A percentile compares a stretch with the other conserved stretches of the same genome.
phyloP scores from a whole-genome alignment of 23 tunicate species.

The Phallusia fumigata region DNA sequence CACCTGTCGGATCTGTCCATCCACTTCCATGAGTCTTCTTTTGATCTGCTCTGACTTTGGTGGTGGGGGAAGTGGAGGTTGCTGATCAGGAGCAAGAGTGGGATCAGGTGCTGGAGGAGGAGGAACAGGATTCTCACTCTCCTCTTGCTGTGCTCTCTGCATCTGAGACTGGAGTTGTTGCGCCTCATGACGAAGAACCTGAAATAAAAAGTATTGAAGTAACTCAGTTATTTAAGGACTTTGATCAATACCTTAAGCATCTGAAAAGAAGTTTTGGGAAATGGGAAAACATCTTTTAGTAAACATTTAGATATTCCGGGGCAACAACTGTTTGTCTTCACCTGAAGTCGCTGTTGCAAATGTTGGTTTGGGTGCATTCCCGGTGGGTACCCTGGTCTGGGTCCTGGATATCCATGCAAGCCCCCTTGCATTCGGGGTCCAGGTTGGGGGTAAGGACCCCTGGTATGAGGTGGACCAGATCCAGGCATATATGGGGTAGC shows the following conservation, averaged over 20 bases:
- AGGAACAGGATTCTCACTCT: constrained; percentile 22
- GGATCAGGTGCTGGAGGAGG: constrained; percentile 3
- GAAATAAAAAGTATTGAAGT: not conserved
- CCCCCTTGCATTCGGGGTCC: constrained; percentile 45
- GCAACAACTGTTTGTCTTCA: not conserved
- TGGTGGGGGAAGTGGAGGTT: constrained; percentile 23
- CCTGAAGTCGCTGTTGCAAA: constrained; percentile 63
- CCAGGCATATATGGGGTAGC: constrained; percentile 33
- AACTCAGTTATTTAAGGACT: not conserved
- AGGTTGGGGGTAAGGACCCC: constrained; percentile 44
- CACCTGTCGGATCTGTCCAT: constrained; percentile 59
- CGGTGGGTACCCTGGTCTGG: constrained; percentile 19
- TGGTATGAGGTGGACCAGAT: constrained; percentile 28
- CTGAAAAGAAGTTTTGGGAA: not conserved
- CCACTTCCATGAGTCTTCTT: constrained; percentile 48
- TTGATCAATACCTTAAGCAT: not conserved
- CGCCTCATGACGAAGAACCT: constrained; percentile 45
- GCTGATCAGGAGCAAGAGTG: constrained; percentile 27
- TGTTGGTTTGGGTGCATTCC: constrained; percentile 52
- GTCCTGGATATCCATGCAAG: constrained; percentile 16
- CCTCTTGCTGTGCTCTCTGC: constrained; percentile 48
- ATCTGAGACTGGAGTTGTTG: constrained; percentile 63
- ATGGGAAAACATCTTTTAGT: no score
- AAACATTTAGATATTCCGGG: no score
- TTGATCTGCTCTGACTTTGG: constrained; percentile 45